Conservation (phyloP, 2,888 invertebrate species). For the Aricia artaxerxes region DNA sequence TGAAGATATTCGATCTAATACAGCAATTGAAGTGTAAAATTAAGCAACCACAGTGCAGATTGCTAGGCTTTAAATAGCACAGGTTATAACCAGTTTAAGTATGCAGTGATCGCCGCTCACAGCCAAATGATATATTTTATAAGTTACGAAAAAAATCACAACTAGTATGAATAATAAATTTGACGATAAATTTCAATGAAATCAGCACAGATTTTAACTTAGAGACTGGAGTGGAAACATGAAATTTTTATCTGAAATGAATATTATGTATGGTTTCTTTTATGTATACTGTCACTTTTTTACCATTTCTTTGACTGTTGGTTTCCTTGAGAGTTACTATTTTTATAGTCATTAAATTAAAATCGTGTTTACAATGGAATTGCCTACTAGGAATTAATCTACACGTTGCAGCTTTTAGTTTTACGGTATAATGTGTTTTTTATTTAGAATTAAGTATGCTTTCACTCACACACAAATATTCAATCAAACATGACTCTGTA, state of each 20-base stretch:
- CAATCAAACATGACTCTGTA: neutral
- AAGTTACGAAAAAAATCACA: conserved; percentile 1
- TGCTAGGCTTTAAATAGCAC: conserved; percentile 55
- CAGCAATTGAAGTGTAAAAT: conserved; percentile 94
- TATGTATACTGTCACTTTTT: neutral
- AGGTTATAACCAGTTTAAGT: neutral
- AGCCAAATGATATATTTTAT: conserved; percentile 5
- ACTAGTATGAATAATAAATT: neutral
- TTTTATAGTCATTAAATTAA: conserved; percentile 1
- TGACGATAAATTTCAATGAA: neutral
- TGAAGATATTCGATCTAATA: conserved; percentile 96
- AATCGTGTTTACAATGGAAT: neutral
- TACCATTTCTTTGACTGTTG: neutral
- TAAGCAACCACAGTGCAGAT: conserved; percentile 85
- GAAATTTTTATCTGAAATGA: neutral
- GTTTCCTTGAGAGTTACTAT: neutral
- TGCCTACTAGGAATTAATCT: neutral
- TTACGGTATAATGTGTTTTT: neutral
- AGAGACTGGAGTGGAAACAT: neutral
- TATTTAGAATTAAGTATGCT: neutral
- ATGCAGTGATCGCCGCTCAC: neutral
- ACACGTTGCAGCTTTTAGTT: conserved; percentile 9
- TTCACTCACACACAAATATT: neutral
- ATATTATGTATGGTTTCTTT: neutral
- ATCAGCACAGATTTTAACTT: neutral